phyloP scores from a whole-genome alignment of 2,797 vertebrate species.

The Anabas testudineus region DNA sequence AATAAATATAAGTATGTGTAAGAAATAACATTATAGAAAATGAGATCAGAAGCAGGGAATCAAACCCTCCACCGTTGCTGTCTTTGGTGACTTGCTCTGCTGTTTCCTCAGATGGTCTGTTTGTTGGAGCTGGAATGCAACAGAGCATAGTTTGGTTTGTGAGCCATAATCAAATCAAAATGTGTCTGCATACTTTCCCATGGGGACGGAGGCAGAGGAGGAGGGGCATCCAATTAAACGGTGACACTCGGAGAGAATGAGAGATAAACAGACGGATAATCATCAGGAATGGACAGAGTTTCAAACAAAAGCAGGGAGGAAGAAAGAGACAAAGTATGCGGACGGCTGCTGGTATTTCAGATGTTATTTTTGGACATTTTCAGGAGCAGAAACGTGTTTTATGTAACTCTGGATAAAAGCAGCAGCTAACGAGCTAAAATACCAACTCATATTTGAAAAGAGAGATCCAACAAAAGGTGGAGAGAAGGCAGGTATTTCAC shows the following conservation, averaged over 20 bases:
- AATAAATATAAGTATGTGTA: neutral
- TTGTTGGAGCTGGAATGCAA: conserved; percentile 56
- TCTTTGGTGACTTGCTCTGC: conserved; percentile 14
- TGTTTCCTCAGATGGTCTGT: conserved; percentile 3
- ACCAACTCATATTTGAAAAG: conserved; percentile 27
- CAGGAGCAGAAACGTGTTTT: conserved; percentile 42
- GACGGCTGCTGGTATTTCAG: conserved; percentile 32
- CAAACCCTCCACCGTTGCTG: conserved; percentile 21
- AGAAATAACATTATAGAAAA: neutral
- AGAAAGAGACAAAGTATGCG: conserved; percentile 16
- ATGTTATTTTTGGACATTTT: conserved; percentile 64
- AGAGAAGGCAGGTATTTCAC: no score
- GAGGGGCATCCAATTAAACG: conserved; percentile 64
- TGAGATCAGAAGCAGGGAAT: neutral
- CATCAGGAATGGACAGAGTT: conserved; percentile 45
- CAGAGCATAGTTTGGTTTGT: conserved; percentile 65
- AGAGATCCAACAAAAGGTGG: conserved; percentile 5
- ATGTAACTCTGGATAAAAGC: conserved; percentile 20
- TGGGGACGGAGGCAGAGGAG: conserved; percentile 53
- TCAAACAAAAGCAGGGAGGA: conserved; percentile 35
- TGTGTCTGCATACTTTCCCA: conserved; percentile 79
- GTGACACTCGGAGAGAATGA: conserved; percentile 57
- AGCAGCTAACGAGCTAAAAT: conserved; percentile 58
- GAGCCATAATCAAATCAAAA: conserved; percentile 76
- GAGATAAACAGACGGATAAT: conserved; percentile 57